phyloP scores from a whole-genome alignment of 2,113 vertebrate genomes.

The Oryzias curvinotus region DNA sequence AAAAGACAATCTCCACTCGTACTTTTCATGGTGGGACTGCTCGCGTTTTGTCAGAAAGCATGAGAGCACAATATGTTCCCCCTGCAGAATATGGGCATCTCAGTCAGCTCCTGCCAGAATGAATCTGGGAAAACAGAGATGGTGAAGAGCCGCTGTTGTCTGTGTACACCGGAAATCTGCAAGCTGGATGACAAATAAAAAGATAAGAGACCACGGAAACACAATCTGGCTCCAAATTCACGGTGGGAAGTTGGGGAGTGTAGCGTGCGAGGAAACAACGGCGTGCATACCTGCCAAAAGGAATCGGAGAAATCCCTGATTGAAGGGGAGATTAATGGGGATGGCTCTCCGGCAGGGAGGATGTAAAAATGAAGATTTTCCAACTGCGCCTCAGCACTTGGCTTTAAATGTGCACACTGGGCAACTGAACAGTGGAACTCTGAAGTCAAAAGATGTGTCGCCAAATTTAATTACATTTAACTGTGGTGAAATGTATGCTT shows the following conservation, averaged over 20 bases:
- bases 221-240: constrained; percentile 20
- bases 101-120: constrained; percentile 11
- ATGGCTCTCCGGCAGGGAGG: background rate
- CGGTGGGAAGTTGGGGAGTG: constrained; percentile 9
- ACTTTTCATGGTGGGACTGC: background rate
- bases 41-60: background rate
- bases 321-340: constrained; percentile 1
- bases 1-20: background rate
- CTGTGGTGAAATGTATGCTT: too few species aligned
- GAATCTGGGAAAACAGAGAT: constrained; percentile 12
- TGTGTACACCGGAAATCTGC: constrained; percentile 8
- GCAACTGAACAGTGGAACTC: too few species aligned
- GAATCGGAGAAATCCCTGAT: background rate
- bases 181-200: constrained; percentile 16
- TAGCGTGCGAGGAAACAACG: constrained; percentile 20
- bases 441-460: too few species aligned
- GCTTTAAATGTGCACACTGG: too few species aligned
- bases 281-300: constrained; percentile 2
- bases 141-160: constrained; percentile 12
- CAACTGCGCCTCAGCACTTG: too few species aligned
- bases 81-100: background rate
- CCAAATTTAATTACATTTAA: too few species aligned
- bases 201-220: background rate
- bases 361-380: background rate
- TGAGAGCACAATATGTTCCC: constrained; percentile 6